Evolutionary conservation across 2,113 vertebrate genomes (phyloP), one percentile per base, ranked within the genome.

Genomic region (Chitala chitala): DNA sequence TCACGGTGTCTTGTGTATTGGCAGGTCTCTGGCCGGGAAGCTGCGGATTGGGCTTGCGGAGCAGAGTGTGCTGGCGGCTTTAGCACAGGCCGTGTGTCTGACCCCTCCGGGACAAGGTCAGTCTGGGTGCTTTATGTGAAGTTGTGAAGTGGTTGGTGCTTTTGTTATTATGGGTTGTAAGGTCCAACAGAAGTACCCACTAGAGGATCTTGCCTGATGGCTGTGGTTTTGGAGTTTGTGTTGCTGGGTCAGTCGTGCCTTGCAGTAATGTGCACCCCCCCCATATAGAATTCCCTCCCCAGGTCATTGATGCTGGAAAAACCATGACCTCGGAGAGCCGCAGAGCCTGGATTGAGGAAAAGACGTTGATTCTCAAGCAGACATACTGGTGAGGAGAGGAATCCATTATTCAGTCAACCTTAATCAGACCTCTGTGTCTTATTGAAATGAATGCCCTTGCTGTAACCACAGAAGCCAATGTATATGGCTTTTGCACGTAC

Each of bases 11-110:
- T 73, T 66, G 24, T 55, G 40, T 20, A 55, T 71, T 12, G 40
- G 71, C 85, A 97, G 95, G 84, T 94, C 94, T 7, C 81, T 97
- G 77, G 92, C 92, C 0, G 95, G 95, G 72, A 94, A 94, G 77
- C 89, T 97, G 74, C 88, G 94, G 66, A 94, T 97, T 0, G 94
- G 94, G 46, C 83, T 97, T 79, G 94, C 95, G 0, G 94, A 95
- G 78, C 94, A 93, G 81, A 96, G 94, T 0, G 91, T 96, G 69
- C 83, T 96, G 58, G 83, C 90, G 0, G 93, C 93, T 1, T 81
- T 97, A 0, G 89, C 89, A 72, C 92, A 94, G 78, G 94, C 95
- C 0, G 90, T 94, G 72, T 93, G 92, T 73, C 87, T 96, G 68
- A 95, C 92, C 0, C 93, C 94, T 2, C 91, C 94, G 0, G 86